phyloP scores from a whole-genome alignment of 1,140 invertebrate genomes.

The Trichomalopsis sarcophagae region DNA sequence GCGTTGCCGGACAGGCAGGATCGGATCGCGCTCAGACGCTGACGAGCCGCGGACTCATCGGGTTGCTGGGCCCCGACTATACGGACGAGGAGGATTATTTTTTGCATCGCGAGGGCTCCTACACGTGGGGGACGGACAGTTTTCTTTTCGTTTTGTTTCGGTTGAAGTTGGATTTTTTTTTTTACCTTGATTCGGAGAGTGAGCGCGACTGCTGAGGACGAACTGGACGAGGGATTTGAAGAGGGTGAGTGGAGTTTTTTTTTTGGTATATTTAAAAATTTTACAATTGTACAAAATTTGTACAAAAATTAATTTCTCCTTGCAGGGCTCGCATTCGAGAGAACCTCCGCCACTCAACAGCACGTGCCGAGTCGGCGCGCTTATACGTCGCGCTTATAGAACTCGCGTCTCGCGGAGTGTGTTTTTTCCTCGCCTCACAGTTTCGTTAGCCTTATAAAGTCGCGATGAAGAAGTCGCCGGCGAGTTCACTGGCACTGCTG shows the following conservation, averaged over 20 bases:
- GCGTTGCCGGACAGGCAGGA: background rate
- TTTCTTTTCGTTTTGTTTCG: no score
- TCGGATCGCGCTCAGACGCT: constrained; percentile 2
- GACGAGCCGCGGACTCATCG: background rate
- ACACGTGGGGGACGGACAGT: background rate
- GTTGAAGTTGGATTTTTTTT: no score
- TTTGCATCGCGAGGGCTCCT: background rate
- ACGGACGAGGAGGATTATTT: background rate
- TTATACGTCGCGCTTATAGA: background rate
- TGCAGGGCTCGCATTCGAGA: no score
- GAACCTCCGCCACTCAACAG: background rate
- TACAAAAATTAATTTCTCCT: no score
- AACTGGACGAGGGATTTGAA: no score
- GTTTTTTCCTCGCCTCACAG: background rate
- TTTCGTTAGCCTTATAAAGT: background rate
- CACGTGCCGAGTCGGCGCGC: background rate
- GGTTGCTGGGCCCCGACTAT: background rate
- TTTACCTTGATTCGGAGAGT: no score
- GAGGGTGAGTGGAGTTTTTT: no score
- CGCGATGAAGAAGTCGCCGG: background rate
- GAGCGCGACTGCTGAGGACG: no score
- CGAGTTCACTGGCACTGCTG: background rate
- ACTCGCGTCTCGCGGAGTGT: background rate
- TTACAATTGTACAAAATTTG: no score
- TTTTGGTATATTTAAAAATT: no score